Conservation (phyloP, 2,888 invertebrate genomes). For the Phymatocera aterrima region DNA sequence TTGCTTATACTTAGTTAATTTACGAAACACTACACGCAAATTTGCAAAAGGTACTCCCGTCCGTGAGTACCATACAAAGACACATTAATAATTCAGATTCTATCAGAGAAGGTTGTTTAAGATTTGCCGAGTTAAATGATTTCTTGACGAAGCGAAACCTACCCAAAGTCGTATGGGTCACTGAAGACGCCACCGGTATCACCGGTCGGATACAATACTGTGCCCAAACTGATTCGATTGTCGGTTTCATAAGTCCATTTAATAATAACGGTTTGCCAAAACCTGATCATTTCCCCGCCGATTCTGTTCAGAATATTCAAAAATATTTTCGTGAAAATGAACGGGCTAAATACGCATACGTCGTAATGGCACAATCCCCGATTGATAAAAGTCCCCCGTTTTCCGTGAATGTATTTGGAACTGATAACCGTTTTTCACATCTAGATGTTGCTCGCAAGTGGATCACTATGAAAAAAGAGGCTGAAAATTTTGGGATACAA, state of each 20-base stretch:
- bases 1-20: constrained; percentile 36
- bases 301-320: constrained; percentile 37
- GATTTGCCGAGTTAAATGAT: constrained; percentile 28
- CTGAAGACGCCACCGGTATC: constrained; percentile 38
- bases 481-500: constrained; percentile 47
- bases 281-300: not conserved
- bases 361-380: constrained; percentile 47
- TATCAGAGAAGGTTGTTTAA: constrained; percentile 18
- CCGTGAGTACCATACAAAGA: not conserved
- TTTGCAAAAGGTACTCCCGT: constrained; percentile 32
- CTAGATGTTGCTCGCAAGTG: constrained; percentile 49
- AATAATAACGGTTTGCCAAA: constrained; percentile 16
- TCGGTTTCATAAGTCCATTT: constrained; percentile 30
- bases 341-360: constrained; percentile 47
- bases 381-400: constrained; percentile 41
- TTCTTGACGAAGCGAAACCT: constrained; percentile 9
- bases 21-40: constrained; percentile 51
- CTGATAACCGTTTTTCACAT: constrained; percentile 52
- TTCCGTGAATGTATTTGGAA: constrained; percentile 52
- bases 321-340: constrained; percentile 36
- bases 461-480: constrained; percentile 47
- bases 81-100: constrained; percentile 12
- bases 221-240: constrained; percentile 3
- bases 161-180: constrained; percentile 1
- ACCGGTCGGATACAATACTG: constrained; percentile 16